Evolutionary conservation across 2,797 vertebrate species (phyloP).

Genomic region (Acrossocheilus fasciatus): DNA sequence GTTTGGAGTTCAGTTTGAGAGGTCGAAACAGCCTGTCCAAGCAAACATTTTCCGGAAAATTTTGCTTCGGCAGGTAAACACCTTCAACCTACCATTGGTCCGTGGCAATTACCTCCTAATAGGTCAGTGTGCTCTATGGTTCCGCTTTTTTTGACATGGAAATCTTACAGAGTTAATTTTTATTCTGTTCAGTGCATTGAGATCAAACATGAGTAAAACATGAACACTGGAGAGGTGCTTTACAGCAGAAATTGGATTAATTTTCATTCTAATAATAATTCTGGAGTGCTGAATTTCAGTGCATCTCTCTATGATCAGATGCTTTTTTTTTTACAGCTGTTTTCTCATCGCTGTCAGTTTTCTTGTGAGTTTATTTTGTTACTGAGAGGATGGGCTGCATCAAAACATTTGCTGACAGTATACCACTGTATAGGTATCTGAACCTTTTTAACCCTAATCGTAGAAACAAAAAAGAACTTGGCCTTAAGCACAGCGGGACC

Average conservation of each 20-base stretch:
- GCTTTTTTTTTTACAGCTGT: background rate
- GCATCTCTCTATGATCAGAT: no score
- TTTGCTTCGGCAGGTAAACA: background rate
- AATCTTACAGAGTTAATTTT: background rate
- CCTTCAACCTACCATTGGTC: background rate
- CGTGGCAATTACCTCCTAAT: no score
- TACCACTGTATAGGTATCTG: background rate
- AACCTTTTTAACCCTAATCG: background rate
- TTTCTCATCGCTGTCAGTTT: background rate
- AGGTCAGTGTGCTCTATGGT: no score
- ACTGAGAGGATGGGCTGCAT: background rate
- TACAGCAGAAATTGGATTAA: background rate
- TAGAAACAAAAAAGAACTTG: background rate
- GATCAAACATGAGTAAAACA: background rate
- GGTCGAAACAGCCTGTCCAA: background rate
- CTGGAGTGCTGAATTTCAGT: background rate
- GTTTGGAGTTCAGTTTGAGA: background rate
- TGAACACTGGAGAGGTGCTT: background rate
- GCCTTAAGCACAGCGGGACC: background rate
- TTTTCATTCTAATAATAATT: background rate
- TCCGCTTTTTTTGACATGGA: background rate
- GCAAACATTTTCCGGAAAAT: background rate
- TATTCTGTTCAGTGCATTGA: background rate
- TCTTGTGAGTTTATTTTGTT: background rate
- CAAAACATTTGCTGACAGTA: background rate